Conservation (phyloP, 2,888 invertebrate genomes). For the Acanthosepion pharaonis region DNA sequence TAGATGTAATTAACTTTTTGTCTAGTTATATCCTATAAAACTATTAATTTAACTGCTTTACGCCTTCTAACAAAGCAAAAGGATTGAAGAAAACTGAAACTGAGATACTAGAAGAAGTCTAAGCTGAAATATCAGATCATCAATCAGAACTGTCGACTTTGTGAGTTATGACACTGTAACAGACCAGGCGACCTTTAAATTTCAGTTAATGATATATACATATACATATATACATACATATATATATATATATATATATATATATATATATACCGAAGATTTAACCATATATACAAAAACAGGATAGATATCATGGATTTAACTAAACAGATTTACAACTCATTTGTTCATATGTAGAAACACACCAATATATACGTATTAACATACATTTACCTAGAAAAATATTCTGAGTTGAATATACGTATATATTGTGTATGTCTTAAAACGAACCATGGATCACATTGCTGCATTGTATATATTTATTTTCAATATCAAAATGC, state of each 20-base stretch:
- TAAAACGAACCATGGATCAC: neutral
- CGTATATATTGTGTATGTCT: neutral
- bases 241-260: conserved; percentile 33
- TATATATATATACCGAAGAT: neutral
- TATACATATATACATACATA: neutral
- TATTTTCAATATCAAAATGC: neutral
- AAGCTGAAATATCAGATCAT: neutral
- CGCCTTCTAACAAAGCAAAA: neutral
- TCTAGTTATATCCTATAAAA: no score
- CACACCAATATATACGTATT: no score
- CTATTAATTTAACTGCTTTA: neutral
- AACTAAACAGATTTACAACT: neutral
- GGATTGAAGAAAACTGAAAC: neutral
- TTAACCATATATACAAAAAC: neutral
- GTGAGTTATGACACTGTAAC: neutral
- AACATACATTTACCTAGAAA: neutral
- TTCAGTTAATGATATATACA: no score
- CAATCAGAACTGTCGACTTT: neutral
- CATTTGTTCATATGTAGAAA: neutral
- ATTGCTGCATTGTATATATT: neutral
- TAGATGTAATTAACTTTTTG: neutral
- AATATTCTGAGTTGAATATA: no score
- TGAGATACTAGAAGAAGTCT: neutral
- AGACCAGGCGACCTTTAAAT: conserved; percentile 70
- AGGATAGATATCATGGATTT: no score